A percentile compares a stretch with the other conserved stretches of the same genome.
Conservation (phyloP, 2,113 vertebrate species). For the Melanerpes aurifrons region DNA sequence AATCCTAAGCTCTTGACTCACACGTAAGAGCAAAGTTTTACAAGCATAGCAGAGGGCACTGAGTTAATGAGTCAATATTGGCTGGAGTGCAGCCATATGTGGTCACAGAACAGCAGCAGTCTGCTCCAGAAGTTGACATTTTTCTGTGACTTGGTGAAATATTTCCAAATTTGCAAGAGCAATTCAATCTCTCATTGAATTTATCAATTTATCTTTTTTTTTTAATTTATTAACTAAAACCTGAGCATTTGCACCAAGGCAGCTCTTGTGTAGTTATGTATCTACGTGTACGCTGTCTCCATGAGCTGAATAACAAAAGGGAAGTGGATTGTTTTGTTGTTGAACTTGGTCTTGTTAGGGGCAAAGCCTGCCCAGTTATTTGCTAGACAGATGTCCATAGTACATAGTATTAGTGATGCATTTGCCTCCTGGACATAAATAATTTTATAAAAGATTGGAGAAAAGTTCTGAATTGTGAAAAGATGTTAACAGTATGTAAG, state of each 20-base stretch:
- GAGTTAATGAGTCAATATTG: background rate
- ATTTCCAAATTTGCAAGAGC: background rate
- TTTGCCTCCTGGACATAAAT: background rate
- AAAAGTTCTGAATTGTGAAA: background rate
- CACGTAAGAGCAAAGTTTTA: background rate
- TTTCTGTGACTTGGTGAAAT: background rate
- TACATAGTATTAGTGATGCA: background rate
- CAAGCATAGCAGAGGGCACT: background rate
- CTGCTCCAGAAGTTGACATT: background rate
- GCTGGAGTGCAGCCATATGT: background rate
- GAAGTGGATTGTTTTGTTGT: background rate
- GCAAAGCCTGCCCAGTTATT: background rate
- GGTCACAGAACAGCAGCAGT: background rate
- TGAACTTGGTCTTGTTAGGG: background rate
- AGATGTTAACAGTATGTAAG: background rate
- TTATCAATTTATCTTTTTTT: background rate
- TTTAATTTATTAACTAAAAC: background rate
- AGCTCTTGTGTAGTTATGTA: background rate
- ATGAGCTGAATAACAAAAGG: background rate
- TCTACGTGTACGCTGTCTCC: background rate
- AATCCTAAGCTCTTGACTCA: constrained; percentile 18
- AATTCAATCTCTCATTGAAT: background rate
- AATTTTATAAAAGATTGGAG: background rate
- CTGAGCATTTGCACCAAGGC: background rate
- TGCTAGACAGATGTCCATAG: background rate